Conservation (phyloP, 2,113 vertebrate species). For the Corythaeola cristata region DNA sequence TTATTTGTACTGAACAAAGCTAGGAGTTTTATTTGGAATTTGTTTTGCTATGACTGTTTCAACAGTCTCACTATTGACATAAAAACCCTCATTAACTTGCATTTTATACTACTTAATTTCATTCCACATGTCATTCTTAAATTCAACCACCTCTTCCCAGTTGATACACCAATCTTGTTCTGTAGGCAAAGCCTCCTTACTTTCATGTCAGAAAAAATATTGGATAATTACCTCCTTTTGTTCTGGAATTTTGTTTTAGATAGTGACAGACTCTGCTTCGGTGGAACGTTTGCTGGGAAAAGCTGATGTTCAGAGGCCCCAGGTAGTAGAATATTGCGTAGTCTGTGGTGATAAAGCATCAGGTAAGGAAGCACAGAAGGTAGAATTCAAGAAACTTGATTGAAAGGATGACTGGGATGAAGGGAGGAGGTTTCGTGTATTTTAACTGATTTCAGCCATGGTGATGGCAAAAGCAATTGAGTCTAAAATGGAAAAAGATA, state of each 20-base stretch:
- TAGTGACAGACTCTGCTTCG: conserved; percentile 94
- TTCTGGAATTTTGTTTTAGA: conserved; percentile 76
- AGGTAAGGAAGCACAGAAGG: conserved; percentile 75
- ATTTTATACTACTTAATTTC: neutral
- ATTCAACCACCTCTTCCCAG: neutral
- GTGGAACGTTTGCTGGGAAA: conserved; percentile 94
- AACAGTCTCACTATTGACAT: neutral
- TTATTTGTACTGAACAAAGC: neutral
- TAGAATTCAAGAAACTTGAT: neutral
- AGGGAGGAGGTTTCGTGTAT: neutral
- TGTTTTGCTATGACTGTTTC: neutral
- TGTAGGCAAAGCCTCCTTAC: neutral
- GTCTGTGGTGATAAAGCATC: conserved; percentile 99
- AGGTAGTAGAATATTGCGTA: conserved; percentile 95
- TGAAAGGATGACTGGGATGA: neutral
- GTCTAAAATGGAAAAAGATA: neutral
- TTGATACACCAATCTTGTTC: neutral
- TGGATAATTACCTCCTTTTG: neutral
- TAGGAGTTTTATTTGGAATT: neutral
- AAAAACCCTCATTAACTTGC: neutral
- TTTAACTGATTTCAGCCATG: neutral
- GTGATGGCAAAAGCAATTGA: neutral
- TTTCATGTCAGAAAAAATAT: neutral
- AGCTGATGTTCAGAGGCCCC: conserved; percentile 87
- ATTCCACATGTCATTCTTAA: neutral